Percentiles rank a stretch among this genome's conserved stretches.
Evolutionary conservation across 1,140 invertebrate genomes (phyloP).

Genomic region (Bombus confusus): DNA sequence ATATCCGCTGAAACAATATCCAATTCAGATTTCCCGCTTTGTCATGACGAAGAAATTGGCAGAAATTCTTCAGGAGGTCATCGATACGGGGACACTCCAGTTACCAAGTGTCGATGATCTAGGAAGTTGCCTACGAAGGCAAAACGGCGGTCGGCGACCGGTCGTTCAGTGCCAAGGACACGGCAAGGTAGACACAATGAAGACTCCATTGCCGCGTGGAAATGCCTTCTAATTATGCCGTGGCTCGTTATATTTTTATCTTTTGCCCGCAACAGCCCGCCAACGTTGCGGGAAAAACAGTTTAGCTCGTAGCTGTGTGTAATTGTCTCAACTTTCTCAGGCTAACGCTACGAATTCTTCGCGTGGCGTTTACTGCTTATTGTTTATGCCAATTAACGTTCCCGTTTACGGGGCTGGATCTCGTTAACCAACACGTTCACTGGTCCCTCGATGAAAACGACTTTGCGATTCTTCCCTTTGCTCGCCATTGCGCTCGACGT

Average conservation of each 20-base stretch:
- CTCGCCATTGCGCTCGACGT: not conserved
- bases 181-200: constrained; percentile 69
- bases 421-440: constrained; percentile 6
- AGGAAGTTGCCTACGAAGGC: constrained; percentile 45
- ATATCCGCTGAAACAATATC: not conserved
- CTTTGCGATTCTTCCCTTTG: not conserved
- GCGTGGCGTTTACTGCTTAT: constrained; percentile 3
- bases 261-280: not conserved
- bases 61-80: constrained; percentile 13
- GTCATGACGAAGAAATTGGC: not conserved
- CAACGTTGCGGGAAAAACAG: constrained; percentile 9
- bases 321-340: constrained; percentile 11
- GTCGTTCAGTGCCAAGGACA: constrained; percentile 78
- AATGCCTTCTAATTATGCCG: constrained; percentile 59
- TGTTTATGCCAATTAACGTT: constrained; percentile 30
- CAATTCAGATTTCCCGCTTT: not conserved
- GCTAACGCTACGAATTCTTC: not conserved
- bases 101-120: constrained; percentile 46
- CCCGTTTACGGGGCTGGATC: not conserved
- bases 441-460: not conserved
- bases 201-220: constrained; percentile 66
- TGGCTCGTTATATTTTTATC: constrained; percentile 61
- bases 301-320: not conserved
- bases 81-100: not conserved
- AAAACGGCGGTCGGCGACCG: constrained; percentile 73